Conservation (phyloP, 1,140 invertebrate species). For the Vollenhovia emeryi region DNA sequence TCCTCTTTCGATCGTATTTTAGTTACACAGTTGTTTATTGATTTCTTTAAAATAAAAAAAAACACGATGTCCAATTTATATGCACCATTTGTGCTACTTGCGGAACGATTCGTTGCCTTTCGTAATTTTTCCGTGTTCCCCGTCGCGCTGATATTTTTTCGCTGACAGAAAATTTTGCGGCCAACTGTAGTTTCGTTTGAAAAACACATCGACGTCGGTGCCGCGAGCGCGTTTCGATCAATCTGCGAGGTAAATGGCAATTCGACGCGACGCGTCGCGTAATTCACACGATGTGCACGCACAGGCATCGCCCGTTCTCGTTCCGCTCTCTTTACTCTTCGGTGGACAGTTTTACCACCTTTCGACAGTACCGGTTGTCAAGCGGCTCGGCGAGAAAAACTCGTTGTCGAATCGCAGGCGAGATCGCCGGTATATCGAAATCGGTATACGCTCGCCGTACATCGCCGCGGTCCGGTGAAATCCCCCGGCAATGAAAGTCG, state of each 20-base stretch:
- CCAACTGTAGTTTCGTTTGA: conserved; percentile 52
- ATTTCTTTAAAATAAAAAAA: not conserved
- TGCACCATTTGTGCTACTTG: not conserved
- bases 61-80: not conserved
- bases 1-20: not conserved
- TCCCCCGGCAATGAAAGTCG: conserved; percentile 20
- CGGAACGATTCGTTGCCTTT: not conserved
- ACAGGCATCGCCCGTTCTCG: not conserved
- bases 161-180: not conserved
- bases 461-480: conserved; percentile 23
- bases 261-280: conserved; percentile 41
- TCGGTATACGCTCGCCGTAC: not conserved
- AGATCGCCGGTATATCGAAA: conserved; percentile 28
- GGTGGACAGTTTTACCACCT: conserved; percentile 71
- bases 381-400: conserved; percentile 35
- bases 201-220: conserved; percentile 43
- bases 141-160: not conserved
- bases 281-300: conserved; percentile 26
- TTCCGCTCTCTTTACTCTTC: conserved; percentile 53
- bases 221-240: conserved; percentile 65
- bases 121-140: not conserved
- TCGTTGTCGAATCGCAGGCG: conserved; percentile 26
- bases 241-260: conserved; percentile 58
- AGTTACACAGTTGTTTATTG: not conserved
- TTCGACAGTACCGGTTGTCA: conserved; percentile 60